Evolutionary conservation across 1,140 invertebrate genomes (phyloP).

Genomic region (Melanaphis sacchari): DNA sequence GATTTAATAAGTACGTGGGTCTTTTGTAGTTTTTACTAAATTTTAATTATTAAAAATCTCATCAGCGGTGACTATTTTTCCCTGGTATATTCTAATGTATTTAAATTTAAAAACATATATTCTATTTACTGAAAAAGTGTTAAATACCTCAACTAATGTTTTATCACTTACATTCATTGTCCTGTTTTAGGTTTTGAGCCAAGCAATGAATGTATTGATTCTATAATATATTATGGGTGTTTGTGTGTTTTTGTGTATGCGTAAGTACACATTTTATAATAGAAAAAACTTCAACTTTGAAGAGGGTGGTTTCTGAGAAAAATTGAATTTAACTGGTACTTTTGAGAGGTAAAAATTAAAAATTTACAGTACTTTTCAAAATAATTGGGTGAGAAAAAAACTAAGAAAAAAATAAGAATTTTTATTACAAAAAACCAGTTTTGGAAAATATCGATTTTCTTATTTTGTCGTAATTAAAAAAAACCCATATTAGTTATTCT

Average conservation of each 20-base stretch:
- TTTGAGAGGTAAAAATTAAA: not conserved
- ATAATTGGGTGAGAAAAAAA: no score
- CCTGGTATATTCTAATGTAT: not conserved
- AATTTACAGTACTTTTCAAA: no score
- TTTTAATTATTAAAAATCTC: constrained; percentile 52
- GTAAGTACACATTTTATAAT: not conserved
- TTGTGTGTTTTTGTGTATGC: not conserved
- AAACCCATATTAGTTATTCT: not conserved
- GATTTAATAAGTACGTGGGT: constrained; percentile 33
- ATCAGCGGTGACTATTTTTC: constrained; percentile 13
- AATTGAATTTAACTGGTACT: not conserved
- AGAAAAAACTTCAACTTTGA: not conserved
- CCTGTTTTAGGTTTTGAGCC: not conserved
- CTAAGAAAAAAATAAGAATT: no score
- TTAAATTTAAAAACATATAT: not conserved
- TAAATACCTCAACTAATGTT: not conserved
- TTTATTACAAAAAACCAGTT: not conserved
- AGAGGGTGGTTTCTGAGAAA: not conserved
- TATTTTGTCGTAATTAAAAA: not conserved
- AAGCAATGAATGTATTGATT: not conserved
- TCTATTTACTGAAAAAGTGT: not conserved
- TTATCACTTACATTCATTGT: not conserved
- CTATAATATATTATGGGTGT: not conserved
- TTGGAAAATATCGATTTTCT: not conserved
- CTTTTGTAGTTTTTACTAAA: constrained; percentile 33